These are phyloP conservation scores for Rhynchomys soricoides DNA, from an alignment of 2,113 vertebrate genomes.

Conservation along the genomic window DNA sequence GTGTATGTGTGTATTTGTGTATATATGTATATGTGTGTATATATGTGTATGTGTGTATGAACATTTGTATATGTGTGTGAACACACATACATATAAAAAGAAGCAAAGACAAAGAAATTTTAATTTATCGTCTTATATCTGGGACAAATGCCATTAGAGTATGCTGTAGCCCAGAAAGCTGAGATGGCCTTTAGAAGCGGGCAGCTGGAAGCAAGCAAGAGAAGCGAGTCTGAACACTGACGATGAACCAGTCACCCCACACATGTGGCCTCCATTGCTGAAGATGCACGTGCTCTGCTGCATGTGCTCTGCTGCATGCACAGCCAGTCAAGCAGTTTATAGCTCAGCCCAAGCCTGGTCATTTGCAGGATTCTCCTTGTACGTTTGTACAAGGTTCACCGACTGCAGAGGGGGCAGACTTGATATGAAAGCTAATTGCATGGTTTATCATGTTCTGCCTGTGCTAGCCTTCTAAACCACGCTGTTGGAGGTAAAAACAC, in stretches of 20 bases:
- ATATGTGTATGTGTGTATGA: neutral
- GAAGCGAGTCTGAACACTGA: accelerated
- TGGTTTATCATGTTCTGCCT: neutral
- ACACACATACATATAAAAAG: neutral
- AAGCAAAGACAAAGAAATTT: neutral
- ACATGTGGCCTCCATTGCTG: neutral
- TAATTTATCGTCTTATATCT: neutral
- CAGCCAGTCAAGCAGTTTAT: too few species aligned
- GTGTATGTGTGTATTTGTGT: neutral
- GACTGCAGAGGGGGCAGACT: neutral
- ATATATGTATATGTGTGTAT: neutral
- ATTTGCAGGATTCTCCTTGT: too few species aligned
- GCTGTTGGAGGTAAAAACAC: neutral
- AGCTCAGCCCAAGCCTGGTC: neutral
- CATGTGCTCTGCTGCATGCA: accelerated
- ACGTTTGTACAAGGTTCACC: neutral
- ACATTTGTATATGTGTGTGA: too few species aligned
- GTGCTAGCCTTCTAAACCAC: neutral
- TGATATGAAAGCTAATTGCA: neutral
- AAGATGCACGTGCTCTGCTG: neutral
- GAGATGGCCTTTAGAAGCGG: neutral
- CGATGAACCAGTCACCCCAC: accelerated
- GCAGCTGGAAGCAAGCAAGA: neutral
- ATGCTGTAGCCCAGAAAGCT: neutral
- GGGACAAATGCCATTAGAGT: neutral